A percentile compares a stretch with the other conserved stretches of the same genome.
phyloP scores from a whole-genome alignment of 1,140 invertebrate genomes.

The Calliopsis andreniformis region DNA sequence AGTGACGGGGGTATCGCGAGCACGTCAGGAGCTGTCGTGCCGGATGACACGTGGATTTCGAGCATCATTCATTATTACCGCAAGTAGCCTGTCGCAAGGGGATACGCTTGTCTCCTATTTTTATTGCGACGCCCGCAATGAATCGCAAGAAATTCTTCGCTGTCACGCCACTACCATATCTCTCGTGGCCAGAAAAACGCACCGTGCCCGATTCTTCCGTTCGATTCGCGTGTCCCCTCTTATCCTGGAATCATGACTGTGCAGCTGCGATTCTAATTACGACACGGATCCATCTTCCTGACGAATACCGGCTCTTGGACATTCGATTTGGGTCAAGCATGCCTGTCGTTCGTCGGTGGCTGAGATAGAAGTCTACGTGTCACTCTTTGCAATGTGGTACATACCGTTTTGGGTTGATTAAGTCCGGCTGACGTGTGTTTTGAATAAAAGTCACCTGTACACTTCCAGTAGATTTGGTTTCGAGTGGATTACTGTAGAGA shows the following conservation, averaged over 20 bases:
- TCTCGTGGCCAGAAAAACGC: constrained; percentile 7
- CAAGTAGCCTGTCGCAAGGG: constrained; percentile 11
- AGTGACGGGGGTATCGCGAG: constrained; percentile 14
- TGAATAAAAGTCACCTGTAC: too few relatives aligned
- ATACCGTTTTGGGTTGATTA: too few relatives aligned
- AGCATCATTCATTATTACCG: constrained; percentile 35
- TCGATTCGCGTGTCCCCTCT: neutral
- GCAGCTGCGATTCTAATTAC: neutral
- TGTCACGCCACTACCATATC: constrained; percentile 23
- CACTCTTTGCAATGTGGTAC: too few relatives aligned
- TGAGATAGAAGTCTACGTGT: too few relatives aligned
- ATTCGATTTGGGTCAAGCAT: too few relatives aligned
- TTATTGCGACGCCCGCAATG: neutral
- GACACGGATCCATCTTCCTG: too few relatives aligned
- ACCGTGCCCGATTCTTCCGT: neutral
- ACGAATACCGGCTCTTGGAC: neutral
- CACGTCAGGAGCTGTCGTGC: constrained; percentile 9
- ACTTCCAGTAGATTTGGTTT: too few relatives aligned
- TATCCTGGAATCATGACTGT: neutral
- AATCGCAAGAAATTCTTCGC: constrained; percentile 34
- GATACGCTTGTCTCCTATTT: neutral
- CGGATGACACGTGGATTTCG: constrained; percentile 33
- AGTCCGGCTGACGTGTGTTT: too few relatives aligned
- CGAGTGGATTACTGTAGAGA: too few relatives aligned
- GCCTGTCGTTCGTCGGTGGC: too few relatives aligned